phyloP scores from a whole-genome alignment of 1,140 invertebrate species.

The Conus ventricosus region DNA sequence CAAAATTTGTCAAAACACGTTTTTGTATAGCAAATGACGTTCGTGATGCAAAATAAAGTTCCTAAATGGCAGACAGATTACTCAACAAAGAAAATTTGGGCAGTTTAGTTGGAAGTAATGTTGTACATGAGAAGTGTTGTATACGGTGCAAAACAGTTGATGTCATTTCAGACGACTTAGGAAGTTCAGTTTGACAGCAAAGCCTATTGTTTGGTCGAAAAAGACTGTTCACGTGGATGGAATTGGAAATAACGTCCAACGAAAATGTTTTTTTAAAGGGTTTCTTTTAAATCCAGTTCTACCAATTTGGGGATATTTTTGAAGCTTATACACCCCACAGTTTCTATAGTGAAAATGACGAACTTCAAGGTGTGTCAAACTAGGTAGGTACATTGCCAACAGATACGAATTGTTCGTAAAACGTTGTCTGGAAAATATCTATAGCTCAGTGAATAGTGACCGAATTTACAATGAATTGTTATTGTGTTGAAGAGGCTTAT shows the following conservation, averaged over 20 bases:
- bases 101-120: conserved; percentile 41
- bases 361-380: not conserved
- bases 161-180: not conserved
- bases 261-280: not conserved
- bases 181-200: not conserved
- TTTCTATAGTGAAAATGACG: not conserved
- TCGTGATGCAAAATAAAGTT: conserved; percentile 39
- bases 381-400: not conserved
- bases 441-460: not conserved
- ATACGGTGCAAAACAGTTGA: not conserved
- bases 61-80: conserved; percentile 46
- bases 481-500: not conserved
- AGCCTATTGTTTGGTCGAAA: not conserved
- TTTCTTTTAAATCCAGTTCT: not conserved
- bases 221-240: not conserved
- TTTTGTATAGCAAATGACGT: not conserved
- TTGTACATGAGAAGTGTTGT: conserved; percentile 41
- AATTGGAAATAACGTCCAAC: not conserved
- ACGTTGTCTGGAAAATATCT: not conserved
- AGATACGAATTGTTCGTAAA: not conserved
- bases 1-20: not conserved
- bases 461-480: not conserved
- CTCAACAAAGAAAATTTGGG: conserved; percentile 43
- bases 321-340: not conserved
- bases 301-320: not conserved